Evolutionary conservation across 2,888 invertebrate genomes (phyloP).

Genomic region (Diarsia mendica): DNA sequence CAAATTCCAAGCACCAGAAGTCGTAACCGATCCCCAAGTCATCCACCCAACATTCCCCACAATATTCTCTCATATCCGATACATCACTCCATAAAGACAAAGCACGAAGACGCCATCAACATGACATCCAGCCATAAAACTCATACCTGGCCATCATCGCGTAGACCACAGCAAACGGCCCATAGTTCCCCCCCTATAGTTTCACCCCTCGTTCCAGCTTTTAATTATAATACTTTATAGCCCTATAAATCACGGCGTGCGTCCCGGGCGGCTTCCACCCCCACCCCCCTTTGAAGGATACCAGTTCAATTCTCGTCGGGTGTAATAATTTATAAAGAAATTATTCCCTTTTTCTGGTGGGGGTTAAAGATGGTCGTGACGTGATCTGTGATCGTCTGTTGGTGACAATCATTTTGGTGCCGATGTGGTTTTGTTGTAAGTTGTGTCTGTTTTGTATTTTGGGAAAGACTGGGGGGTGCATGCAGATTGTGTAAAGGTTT

Average conservation of each 20-base stretch:
- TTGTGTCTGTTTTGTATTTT: constrained; percentile 15
- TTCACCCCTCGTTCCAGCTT: constrained; percentile 89
- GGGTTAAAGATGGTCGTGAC: constrained; percentile 67
- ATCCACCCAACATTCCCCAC: constrained; percentile 5
- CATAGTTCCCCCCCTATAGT: constrained; percentile 87
- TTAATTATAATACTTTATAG: constrained; percentile 95
- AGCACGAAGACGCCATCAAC: constrained; percentile 53
- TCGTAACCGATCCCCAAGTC: background rate
- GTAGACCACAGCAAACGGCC: constrained; percentile 76
- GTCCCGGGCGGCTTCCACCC: constrained; percentile 82
- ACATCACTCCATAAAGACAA: constrained; percentile 47
- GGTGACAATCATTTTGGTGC: constrained; percentile 55
- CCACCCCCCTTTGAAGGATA: constrained; percentile 89
- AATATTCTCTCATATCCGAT: constrained; percentile 21
- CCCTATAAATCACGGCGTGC: constrained; percentile 92
- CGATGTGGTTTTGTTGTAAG: constrained; percentile 31
- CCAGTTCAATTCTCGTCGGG: constrained; percentile 92
- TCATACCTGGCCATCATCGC: constrained; percentile 65
- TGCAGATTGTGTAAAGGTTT: background rate
- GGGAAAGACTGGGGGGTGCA: background rate
- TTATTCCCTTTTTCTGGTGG: constrained; percentile 86
- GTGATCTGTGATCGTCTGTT: constrained; percentile 62
- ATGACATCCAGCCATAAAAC: constrained; percentile 56
- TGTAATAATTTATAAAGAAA: constrained; percentile 93
- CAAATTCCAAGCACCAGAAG: background rate